A percentile compares a stretch with the other conserved stretches of the same genome.
These are phyloP conservation scores for Neotragus pygmaeus DNA, from an alignment of 2,113 vertebrate species.

Conservation along the genomic window DNA sequence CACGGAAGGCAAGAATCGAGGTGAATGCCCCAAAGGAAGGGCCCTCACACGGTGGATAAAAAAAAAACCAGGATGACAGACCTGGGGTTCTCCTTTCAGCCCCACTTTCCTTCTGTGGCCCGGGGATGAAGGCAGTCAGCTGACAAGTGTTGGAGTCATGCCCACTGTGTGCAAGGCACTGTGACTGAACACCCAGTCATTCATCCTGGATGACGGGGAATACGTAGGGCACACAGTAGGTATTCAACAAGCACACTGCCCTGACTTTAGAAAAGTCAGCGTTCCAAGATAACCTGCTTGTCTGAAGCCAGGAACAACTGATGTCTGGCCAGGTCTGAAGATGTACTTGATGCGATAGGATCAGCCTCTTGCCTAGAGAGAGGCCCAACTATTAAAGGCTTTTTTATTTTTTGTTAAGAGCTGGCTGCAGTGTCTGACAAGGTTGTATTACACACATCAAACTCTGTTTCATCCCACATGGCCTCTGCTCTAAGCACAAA, in stretches of 20 bases:
- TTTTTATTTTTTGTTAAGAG: not conserved
- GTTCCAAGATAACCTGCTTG: not conserved
- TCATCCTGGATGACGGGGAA: not conserved
- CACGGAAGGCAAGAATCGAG: not conserved
- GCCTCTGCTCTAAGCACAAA: slow-evolving; percentile 46
- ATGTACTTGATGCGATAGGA: slow-evolving; percentile 11
- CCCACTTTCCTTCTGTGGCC: not conserved
- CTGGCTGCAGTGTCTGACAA: slow-evolving; percentile 26
- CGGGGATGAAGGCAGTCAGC: not conserved
- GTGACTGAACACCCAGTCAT: not conserved
- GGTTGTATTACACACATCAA: slow-evolving; percentile 60
- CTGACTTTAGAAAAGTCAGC: not conserved
- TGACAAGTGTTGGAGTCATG: not conserved
- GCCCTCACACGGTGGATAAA: not conserved
- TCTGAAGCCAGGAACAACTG: slow-evolving; percentile 29
- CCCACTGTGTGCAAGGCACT: not conserved
- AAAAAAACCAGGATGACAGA: not conserved
- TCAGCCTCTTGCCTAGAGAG: slow-evolving; percentile 20
- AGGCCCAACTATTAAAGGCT: slow-evolving; percentile 39
- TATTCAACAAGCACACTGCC: not conserved
- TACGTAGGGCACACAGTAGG: not conserved
- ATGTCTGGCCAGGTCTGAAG: slow-evolving; percentile 31
- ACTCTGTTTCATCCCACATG: slow-evolving; percentile 35
- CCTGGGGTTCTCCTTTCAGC: not conserved
- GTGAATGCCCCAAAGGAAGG: not conserved